Conservation (phyloP, 2,113 vertebrate species). For the Enhydra lutris region DNA sequence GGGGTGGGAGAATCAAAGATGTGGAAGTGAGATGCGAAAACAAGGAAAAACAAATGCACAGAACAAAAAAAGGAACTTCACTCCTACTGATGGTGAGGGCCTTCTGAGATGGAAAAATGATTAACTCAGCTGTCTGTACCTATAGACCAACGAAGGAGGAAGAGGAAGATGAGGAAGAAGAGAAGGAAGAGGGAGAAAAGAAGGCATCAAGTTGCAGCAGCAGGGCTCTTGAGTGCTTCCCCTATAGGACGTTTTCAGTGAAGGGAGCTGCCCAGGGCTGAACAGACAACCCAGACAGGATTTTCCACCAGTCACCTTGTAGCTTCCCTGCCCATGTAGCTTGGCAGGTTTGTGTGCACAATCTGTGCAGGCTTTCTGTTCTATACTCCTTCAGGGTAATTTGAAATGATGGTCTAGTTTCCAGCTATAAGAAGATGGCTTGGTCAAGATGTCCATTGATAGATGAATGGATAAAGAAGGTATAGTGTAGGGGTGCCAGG, state of each 20-base stretch:
- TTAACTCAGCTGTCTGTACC: background rate
- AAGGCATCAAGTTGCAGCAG: background rate
- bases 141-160: background rate
- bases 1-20: no score
- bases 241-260: no score
- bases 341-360: background rate
- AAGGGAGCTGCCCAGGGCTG: background rate
- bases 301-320: background rate
- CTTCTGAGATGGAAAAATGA: background rate
- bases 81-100: fast-evolving
- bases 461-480: background rate
- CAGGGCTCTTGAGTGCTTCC: fast-evolving
- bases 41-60: background rate
- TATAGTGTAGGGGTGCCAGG: no score
- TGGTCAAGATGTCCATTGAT: background rate
- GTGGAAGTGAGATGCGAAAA: background rate
- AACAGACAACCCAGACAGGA: background rate
- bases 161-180: no score
- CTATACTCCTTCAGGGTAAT: background rate
- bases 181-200: background rate
- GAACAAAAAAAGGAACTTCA: background rate
- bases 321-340: background rate
- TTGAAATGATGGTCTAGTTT: background rate
- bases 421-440: background rate
- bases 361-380: background rate